Conservation (phyloP, 2,888 invertebrate species). For the Lasioglossum zephyrum region DNA sequence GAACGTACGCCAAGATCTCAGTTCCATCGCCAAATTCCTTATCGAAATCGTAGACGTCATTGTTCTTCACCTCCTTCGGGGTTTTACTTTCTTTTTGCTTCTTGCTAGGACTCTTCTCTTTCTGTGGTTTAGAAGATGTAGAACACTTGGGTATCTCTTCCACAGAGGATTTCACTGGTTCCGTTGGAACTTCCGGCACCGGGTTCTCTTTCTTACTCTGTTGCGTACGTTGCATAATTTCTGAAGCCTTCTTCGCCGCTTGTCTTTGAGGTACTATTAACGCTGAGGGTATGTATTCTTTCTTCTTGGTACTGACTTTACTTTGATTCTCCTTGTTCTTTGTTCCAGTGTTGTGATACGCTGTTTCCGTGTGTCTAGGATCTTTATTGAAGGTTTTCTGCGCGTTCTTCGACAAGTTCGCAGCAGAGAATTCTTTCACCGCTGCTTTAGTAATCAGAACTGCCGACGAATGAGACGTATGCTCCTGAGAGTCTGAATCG, state of each 20-base stretch:
- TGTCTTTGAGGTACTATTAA: slow-evolving; percentile 95
- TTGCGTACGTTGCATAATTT: slow-evolving; percentile 89
- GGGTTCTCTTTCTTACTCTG: slow-evolving; percentile 80
- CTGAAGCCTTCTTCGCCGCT: slow-evolving; percentile 96
- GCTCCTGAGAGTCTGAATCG: slow-evolving; percentile 88
- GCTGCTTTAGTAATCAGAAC: slow-evolving; percentile 92
- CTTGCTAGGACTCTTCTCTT: slow-evolving; percentile 73
- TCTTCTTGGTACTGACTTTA: slow-evolving; percentile 78
- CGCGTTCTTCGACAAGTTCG: slow-evolving; percentile 92
- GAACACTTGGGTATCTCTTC: slow-evolving; percentile 58
- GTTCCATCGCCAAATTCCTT: slow-evolving; percentile 87
- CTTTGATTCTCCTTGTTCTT: slow-evolving; percentile 85
- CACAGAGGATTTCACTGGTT: slow-evolving; percentile 76
- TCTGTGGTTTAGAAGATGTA: slow-evolving; percentile 54
- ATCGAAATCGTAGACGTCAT: slow-evolving; percentile 87
- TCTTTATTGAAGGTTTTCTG: slow-evolving; percentile 89
- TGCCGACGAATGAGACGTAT: slow-evolving; percentile 87
- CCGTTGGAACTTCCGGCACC: slow-evolving; percentile 78
- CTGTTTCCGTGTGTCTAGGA: slow-evolving; percentile 82
- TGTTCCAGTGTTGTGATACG: slow-evolving; percentile 68
- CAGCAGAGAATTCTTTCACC: slow-evolving; percentile 92
- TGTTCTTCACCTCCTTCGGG: slow-evolving; percentile 78
- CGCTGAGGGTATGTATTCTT: slow-evolving; percentile 89
- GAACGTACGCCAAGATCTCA: slow-evolving; percentile 92
- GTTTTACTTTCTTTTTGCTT: slow-evolving; percentile 77